Percentiles rank a stretch among this genome's conserved stretches.
phyloP scores from a whole-genome alignment of 2,888 invertebrate genomes.

The Diarsia mendica region DNA sequence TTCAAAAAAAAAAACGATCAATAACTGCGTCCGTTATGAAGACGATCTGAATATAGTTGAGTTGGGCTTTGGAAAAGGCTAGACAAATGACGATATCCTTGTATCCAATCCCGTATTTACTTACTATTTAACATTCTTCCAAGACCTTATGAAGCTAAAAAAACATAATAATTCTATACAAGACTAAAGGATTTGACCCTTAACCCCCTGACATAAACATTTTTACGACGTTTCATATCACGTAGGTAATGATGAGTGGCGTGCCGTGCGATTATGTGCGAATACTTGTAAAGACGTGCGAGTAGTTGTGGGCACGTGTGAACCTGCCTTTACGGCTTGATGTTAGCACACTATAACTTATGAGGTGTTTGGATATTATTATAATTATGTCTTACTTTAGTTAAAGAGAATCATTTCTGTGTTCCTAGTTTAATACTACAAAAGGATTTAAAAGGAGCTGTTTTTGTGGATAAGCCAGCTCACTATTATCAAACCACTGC shows the following conservation, averaged over 20 bases:
- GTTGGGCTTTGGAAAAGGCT: background rate
- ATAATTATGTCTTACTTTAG: background rate
- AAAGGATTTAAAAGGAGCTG: background rate
- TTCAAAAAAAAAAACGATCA: too few relatives aligned
- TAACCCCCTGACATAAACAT: constrained; percentile 41
- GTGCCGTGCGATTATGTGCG: constrained; percentile 24
- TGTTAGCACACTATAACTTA: constrained; percentile 10
- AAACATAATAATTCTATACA: constrained; percentile 38
- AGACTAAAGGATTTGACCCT: constrained; percentile 47
- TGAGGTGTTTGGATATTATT: background rate
- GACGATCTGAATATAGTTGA: background rate
- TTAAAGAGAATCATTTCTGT: background rate
- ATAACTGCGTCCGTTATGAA: too few relatives aligned
- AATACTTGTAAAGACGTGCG: constrained; percentile 10
- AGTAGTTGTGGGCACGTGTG: constrained; percentile 27
- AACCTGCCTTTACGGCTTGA: constrained; percentile 9
- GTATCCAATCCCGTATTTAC: background rate
- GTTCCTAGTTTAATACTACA: background rate
- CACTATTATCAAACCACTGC: too few relatives aligned
- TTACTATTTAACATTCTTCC: background rate
- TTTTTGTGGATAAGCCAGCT: too few relatives aligned
- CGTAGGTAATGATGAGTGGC: constrained; percentile 54
- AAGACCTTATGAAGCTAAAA: constrained; percentile 2
- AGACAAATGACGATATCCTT: background rate
- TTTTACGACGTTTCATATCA: constrained; percentile 59